Conservation (phyloP, 2,113 vertebrate species). For the Alligator sinensis region DNA sequence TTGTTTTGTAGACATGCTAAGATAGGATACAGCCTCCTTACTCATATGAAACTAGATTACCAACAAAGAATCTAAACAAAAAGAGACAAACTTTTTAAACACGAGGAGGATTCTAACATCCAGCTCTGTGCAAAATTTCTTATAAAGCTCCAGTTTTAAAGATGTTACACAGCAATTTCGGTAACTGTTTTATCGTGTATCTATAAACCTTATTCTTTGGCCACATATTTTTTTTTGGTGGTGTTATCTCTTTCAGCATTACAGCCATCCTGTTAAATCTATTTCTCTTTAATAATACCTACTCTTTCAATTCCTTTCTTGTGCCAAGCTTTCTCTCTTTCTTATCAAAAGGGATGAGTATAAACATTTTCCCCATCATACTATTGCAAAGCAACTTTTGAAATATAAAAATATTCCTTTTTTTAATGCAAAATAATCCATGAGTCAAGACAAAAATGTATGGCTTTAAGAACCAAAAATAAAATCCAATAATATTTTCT, state of each 20-base stretch:
- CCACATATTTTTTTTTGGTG: background rate
- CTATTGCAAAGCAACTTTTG: background rate
- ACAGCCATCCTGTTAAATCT: background rate
- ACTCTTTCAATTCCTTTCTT: background rate
- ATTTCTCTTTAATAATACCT: background rate
- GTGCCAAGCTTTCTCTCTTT: background rate
- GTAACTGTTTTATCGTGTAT: background rate
- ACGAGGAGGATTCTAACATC: background rate
- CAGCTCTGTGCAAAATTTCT: background rate
- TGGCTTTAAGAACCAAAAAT: background rate
- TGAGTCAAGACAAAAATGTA: background rate
- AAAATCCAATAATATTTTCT: background rate
- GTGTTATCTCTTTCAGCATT: background rate
- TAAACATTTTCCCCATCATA: background rate
- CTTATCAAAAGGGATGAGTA: background rate
- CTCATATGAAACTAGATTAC: background rate
- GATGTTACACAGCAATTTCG: background rate
- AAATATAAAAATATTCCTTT: background rate
- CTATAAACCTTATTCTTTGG: background rate
- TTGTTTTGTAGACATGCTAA: background rate
- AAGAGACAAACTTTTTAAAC: background rate
- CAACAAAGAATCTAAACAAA: background rate
- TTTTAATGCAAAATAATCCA: background rate
- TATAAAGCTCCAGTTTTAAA: background rate
- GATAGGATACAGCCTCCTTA: background rate